Evolutionary conservation across 2,888 invertebrate genomes (phyloP).

Genomic region (Hydrotaea diabolus): DNA sequence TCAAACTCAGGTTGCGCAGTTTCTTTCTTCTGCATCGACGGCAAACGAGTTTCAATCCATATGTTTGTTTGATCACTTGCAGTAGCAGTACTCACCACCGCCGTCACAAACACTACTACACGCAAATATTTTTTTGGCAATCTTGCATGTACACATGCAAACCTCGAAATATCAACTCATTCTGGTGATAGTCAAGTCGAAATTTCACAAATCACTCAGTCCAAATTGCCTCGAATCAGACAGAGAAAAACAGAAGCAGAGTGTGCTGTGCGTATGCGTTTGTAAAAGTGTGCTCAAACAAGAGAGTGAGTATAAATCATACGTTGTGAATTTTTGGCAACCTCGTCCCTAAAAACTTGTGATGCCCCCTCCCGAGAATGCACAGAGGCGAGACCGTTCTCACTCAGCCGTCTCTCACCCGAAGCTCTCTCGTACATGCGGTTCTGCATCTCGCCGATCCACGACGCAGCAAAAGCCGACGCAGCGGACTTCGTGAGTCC

Average conservation of each 20-base stretch:
- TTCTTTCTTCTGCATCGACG: constrained; percentile 44
- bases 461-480: constrained; percentile 37
- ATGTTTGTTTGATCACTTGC: constrained; percentile 51
- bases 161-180: constrained; percentile 19
- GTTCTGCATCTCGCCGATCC: constrained; percentile 10
- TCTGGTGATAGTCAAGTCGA: not conserved
- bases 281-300: not conserved
- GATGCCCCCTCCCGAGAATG: not conserved
- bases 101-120: constrained; percentile 28
- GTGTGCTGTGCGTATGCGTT: not conserved
- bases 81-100: constrained; percentile 36
- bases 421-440: not conserved
- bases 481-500: constrained; percentile 37
- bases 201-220: constrained; percentile 18
- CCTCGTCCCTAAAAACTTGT: constrained; percentile 48
- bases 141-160: constrained; percentile 19
- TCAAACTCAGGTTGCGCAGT: constrained; percentile 40
- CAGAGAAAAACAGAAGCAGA: not conserved
- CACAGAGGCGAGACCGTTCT: not conserved
- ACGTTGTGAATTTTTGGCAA: constrained; percentile 37
- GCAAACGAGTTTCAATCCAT: constrained; percentile 61
- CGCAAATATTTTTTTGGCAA: constrained; percentile 56
- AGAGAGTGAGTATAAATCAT: constrained; percentile 33
- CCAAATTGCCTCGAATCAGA: not conserved
- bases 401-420: not conserved